Conservation (phyloP, 2,888 invertebrate species). For the Drosophila nr. perissopoda region DNA sequence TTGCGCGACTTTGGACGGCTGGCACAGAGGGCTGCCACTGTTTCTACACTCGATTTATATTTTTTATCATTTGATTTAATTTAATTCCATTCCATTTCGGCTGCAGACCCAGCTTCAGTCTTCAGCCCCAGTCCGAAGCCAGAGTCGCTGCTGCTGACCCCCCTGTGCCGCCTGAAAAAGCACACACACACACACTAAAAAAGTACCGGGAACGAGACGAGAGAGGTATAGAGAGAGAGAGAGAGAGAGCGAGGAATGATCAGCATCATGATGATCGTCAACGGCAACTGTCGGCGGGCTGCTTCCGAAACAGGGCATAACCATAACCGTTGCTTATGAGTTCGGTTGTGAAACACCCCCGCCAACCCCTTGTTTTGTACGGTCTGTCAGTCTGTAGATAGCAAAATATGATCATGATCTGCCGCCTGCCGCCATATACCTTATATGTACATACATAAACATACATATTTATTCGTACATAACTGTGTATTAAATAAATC, state of each 20-base stretch:
- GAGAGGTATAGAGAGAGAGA: background rate
- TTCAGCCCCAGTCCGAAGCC: slow-evolving; percentile 27
- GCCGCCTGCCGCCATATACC: slow-evolving; percentile 24
- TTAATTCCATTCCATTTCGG: slow-evolving; percentile 81
- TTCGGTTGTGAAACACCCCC: slow-evolving; percentile 18
- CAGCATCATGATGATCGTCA: slow-evolving; percentile 35
- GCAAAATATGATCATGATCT: slow-evolving; percentile 39
- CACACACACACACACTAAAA: slow-evolving; percentile 5
- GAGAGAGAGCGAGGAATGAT: slow-evolving; percentile 15
- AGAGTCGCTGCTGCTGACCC: slow-evolving; percentile 27
- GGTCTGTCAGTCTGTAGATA: slow-evolving; percentile 19
- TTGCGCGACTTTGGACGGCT: slow-evolving; percentile 39
- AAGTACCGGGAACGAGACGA: slow-evolving; percentile 31
- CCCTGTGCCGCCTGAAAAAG: slow-evolving; percentile 1
- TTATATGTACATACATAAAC: slow-evolving; percentile 19
- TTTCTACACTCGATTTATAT: slow-evolving; percentile 80
- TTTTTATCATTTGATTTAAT: slow-evolving; percentile 84
- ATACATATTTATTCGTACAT: slow-evolving; percentile 12
- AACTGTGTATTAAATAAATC: slow-evolving; percentile 54
- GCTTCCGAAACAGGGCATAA: slow-evolving; percentile 70
- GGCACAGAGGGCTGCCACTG: slow-evolving; percentile 76
- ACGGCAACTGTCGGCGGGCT: slow-evolving; percentile 38
- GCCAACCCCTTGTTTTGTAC: slow-evolving; percentile 8
- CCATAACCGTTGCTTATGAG: slow-evolving; percentile 54
- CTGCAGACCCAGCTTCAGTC: slow-evolving; percentile 48